These are phyloP conservation scores for Tiaroga cobitis DNA, from an alignment of 2,797 vertebrate species.

Conservation along the genomic window DNA sequence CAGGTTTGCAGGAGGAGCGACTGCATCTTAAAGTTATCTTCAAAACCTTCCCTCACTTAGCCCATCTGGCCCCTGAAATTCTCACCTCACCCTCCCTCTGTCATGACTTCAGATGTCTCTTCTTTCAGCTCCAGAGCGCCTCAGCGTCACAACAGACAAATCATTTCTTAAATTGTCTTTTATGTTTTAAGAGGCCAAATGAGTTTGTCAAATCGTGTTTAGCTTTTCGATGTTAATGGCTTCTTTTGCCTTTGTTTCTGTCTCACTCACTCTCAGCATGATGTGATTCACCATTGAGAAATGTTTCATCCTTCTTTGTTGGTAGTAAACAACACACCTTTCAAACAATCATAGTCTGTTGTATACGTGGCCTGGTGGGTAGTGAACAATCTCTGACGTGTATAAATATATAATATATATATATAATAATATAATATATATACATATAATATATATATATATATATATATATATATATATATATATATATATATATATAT, in stretches of 20 bases:
- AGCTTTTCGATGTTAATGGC: conserved; percentile 8
- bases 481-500: too few species aligned
- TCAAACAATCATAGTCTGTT: conserved; percentile 1
- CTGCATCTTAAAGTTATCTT: conserved; percentile 58
- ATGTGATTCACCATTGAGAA: not conserved
- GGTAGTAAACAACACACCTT: conserved; percentile 13
- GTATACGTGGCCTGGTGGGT: not conserved
- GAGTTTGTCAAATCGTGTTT: conserved; percentile 32
- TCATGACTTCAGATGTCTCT: conserved; percentile 22
- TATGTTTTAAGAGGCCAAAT: conserved; percentile 29
- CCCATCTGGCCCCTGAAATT: conserved; percentile 35
- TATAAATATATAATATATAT: too few species aligned
- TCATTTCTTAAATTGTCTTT: conserved; percentile 21
- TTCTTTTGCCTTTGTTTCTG: not conserved
- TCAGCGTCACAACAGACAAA: conserved; percentile 12
- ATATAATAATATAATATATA: too few species aligned
- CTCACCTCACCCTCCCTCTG: conserved; percentile 47
- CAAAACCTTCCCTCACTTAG: conserved; percentile 51
- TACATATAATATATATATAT: too few species aligned
- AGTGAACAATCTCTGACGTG: not conserved
- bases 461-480: not conserved
- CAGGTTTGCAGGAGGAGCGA: conserved; percentile 58
- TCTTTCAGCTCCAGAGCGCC: conserved; percentile 20
- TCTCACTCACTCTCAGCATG: not conserved
- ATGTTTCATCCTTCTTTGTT: conserved; percentile 13